These are phyloP conservation scores for Cinara cedri DNA, from an alignment of 2,888 invertebrate species.

Conservation along the genomic window DNA sequence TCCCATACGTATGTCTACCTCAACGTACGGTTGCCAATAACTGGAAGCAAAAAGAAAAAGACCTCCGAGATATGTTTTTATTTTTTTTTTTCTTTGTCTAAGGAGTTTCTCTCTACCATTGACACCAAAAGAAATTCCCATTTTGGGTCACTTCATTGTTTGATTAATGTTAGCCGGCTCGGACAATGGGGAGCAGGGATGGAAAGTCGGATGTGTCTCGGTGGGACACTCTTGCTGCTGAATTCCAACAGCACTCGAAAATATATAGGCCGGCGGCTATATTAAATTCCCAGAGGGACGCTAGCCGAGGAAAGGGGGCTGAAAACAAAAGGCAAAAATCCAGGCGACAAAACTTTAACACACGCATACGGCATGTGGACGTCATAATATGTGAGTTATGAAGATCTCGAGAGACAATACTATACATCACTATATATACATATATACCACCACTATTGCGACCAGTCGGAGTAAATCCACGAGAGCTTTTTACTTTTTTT, in stretches of 20 bases:
- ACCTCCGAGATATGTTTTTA: constrained; percentile 25
- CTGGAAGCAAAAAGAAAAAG: constrained; percentile 46
- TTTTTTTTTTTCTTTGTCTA: neutral
- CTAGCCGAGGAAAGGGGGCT: constrained; percentile 8
- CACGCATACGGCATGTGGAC: constrained; percentile 45
- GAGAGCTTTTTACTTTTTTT: constrained; percentile 13
- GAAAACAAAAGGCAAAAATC: constrained; percentile 55
- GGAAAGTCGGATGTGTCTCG: constrained; percentile 41
- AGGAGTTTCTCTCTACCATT: constrained; percentile 26
- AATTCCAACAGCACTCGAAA: constrained; percentile 44
- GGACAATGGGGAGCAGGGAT: constrained; percentile 27
- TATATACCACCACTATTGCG: neutral
- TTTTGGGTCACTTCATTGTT: constrained; percentile 49
- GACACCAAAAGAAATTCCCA: constrained; percentile 51
- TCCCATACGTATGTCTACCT: constrained; percentile 33
- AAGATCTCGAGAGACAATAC: constrained; percentile 53
- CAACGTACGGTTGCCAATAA: constrained; percentile 43
- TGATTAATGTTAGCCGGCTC: constrained; percentile 47
- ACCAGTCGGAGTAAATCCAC: constrained; percentile 32
- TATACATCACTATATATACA: constrained; percentile 7
- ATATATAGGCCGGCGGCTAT: constrained; percentile 42
- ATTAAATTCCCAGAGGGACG: constrained; percentile 49
- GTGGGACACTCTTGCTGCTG: constrained; percentile 43
- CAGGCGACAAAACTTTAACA: constrained; percentile 55
- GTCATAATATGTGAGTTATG: constrained; percentile 57